phyloP scores from a whole-genome alignment of 2,113 vertebrate genomes.

The Heptranchias perlo region DNA sequence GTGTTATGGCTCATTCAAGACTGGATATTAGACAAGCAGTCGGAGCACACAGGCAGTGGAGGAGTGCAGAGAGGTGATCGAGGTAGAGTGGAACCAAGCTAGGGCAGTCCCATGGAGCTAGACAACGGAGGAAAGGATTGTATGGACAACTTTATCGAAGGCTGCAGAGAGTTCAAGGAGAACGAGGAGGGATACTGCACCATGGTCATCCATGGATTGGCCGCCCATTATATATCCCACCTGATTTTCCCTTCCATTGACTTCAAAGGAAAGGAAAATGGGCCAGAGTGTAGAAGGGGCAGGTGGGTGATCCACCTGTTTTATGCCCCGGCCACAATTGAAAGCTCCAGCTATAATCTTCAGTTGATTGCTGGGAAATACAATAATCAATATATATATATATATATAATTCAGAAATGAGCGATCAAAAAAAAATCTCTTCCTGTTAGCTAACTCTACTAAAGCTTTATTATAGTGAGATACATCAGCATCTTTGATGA shows the following conservation, averaged over 20 bases:
- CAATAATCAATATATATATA: background rate
- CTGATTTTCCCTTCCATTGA: background rate
- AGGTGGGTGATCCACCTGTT: too few relatives aligned
- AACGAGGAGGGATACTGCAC: background rate
- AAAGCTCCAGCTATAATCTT: too few relatives aligned
- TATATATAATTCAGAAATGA: background rate
- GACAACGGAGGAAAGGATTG: background rate
- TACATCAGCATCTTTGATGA: background rate
- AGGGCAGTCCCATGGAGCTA: too few relatives aligned
- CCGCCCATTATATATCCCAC: background rate
- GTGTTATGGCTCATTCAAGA: too few relatives aligned
- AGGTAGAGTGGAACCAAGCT: too few relatives aligned
- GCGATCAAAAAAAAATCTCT: background rate
- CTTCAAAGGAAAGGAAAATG: background rate
- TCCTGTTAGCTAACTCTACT: background rate
- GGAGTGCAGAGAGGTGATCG: background rate
- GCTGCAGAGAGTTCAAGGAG: background rate
- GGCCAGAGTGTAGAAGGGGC: too few relatives aligned
- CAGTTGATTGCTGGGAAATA: too few relatives aligned
- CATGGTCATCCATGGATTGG: background rate
- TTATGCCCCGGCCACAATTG: too few relatives aligned
- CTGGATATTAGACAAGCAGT: too few relatives aligned
- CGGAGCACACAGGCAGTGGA: background rate
- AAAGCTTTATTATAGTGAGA: background rate
- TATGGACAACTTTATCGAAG: background rate